These are phyloP conservation scores for Phymorhynchus buccinoides DNA, from an alignment of 1,140 invertebrate species.

Conservation along the genomic window DNA sequence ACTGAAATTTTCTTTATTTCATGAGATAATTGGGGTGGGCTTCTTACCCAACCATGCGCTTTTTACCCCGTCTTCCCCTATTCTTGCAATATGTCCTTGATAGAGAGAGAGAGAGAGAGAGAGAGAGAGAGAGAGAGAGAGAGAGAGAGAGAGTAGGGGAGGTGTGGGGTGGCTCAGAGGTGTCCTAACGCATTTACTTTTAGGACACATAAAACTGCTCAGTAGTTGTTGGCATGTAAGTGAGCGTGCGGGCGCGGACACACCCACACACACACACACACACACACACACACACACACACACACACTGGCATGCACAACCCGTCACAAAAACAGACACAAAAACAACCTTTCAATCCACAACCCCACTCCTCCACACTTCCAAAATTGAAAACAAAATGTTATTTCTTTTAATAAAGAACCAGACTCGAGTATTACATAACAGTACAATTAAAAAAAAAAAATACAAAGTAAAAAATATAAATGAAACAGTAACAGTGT, in stretches of 20 bases:
- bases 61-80: too few species aligned
- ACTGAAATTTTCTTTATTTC: too few species aligned
- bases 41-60: too few species aligned
- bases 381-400: not conserved
- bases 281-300: not conserved
- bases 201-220: too few species aligned
- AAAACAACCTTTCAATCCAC: not conserved
- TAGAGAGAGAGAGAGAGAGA: not conserved
- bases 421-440: constrained; percentile 4
- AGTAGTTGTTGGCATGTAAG: too few species aligned
- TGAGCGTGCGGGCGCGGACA: not conserved
- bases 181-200: too few species aligned
- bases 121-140: not conserved
- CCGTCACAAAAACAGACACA: not conserved
- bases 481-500: not conserved
- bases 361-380: not conserved
- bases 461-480: not conserved
- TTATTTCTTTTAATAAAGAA: constrained; percentile 16
- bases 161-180: too few species aligned
- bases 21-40: too few species aligned
- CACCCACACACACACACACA: constrained; percentile 1
- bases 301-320: not conserved
- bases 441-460: not conserved
- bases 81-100: too few species aligned
- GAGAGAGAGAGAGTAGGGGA: not conserved